Percentiles rank a stretch among this genome's conserved stretches.
These are phyloP conservation scores for Atherinosoma microstoma DNA, from an alignment of 2,797 vertebrate genomes.

Conservation along the genomic window DNA sequence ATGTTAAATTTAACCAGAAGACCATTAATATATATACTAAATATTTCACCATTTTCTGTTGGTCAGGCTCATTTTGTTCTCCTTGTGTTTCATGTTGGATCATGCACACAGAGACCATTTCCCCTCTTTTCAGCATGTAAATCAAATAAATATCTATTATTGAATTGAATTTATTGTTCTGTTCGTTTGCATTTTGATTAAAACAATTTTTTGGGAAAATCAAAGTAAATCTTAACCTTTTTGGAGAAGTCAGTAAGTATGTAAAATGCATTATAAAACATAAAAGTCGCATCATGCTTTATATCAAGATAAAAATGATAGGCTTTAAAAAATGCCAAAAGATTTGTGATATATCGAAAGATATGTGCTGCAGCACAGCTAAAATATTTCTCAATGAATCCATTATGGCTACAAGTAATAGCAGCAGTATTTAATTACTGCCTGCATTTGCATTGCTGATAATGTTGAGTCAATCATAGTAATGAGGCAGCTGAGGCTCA, in stretches of 20 bases:
- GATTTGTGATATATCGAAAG: not conserved
- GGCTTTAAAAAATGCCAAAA: not conserved
- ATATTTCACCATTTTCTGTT: not conserved
- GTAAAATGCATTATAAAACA: too few relatives aligned
- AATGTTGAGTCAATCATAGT: slow-evolving; percentile 13
- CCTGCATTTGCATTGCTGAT: slow-evolving; percentile 26
- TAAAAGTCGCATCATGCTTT: too few relatives aligned
- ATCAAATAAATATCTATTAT: not conserved
- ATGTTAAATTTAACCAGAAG: not conserved
- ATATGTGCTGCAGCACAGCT: not conserved
- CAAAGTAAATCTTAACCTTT: not conserved
- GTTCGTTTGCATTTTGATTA: slow-evolving; percentile 8
- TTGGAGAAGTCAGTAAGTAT: not conserved
- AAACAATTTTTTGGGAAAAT: not conserved
- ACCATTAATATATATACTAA: rapidly evolving
- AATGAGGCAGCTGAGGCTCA: not conserved
- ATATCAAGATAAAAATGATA: too few relatives aligned
- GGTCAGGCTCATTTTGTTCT: not conserved
- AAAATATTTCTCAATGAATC: slow-evolving; percentile 32
- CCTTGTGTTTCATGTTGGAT: not conserved
- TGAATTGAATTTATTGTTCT: not conserved
- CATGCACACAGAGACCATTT: not conserved
- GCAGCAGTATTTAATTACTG: slow-evolving; percentile 31
- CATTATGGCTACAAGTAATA: slow-evolving; percentile 7
- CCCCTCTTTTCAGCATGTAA: not conserved